A percentile compares a stretch with the other conserved stretches of the same genome.
Evolutionary conservation across 2,888 invertebrate species (phyloP).

Genomic region (Tetranychus piercei): DNA sequence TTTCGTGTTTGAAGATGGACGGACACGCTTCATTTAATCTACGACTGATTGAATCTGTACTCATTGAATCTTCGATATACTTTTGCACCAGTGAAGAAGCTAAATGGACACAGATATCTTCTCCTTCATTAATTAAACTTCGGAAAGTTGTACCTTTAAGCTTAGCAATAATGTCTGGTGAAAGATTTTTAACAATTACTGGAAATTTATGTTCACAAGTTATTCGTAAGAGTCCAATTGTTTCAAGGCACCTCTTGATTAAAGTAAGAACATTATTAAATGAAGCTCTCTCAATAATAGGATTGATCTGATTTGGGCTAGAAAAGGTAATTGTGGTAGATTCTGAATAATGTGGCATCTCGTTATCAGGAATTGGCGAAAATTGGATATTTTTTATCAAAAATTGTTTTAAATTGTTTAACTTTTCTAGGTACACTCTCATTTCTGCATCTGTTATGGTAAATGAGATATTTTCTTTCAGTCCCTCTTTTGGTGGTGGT

Average conservation of each 20-base stretch:
- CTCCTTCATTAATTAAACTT: conserved; percentile 56
- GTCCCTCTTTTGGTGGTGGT: conserved; percentile 7
- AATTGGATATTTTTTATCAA: conserved; percentile 47
- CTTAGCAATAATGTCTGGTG: conserved; percentile 39
- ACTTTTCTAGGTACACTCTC: conserved; percentile 49
- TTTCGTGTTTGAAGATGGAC: conserved; percentile 75
- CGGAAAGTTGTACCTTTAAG: conserved; percentile 45
- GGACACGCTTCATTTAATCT: conserved; percentile 78
- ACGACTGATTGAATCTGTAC: conserved; percentile 71
- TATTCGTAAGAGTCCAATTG: conserved; percentile 78
- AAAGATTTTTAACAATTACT: conserved; percentile 28
- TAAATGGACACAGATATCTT: conserved; percentile 48
- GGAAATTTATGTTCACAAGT: conserved; percentile 28
- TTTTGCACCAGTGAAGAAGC: conserved; percentile 66
- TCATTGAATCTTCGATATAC: conserved; percentile 84
- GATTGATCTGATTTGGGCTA: neutral
- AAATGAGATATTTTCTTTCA: conserved; percentile 42
- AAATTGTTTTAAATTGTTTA: conserved; percentile 55
- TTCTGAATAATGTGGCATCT: conserved; percentile 24
- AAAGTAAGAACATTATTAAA: conserved; percentile 26
- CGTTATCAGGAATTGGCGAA: conserved; percentile 27
- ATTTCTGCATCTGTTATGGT: conserved; percentile 51
- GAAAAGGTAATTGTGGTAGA: neutral
- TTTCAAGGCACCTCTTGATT: conserved; percentile 49
- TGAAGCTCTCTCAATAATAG: conserved; percentile 30